A percentile compares a stretch with the other conserved stretches of the same genome.
These are phyloP conservation scores for Norana najaformis DNA, from an alignment of 2,888 invertebrate genomes.

Conservation along the genomic window DNA sequence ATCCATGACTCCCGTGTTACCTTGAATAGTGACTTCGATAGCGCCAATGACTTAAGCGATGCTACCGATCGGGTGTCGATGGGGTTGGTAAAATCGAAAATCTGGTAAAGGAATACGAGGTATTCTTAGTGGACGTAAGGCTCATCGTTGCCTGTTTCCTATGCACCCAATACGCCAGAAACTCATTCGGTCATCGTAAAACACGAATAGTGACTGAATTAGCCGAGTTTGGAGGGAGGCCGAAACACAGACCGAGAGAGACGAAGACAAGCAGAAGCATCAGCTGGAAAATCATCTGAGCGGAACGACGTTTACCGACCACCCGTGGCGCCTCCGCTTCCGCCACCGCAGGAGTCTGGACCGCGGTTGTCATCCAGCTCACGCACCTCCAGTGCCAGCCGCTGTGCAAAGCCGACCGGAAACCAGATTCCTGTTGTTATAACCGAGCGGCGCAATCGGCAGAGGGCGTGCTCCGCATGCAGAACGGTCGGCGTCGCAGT, in stretches of 20 bases:
- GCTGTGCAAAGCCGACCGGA: constrained; percentile 13
- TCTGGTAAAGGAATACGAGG: not conserved
- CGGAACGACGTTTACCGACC: not conserved
- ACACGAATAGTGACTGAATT: not conserved
- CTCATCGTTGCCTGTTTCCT: not conserved
- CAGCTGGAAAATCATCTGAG: not conserved
- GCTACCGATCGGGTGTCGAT: not conserved
- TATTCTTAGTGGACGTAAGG: not conserved
- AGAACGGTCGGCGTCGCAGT: not conserved
- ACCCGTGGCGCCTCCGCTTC: not conserved
- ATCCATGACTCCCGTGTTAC: not conserved
- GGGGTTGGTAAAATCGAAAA: not conserved
- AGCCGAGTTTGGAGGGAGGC: not conserved
- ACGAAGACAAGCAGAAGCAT: not conserved
- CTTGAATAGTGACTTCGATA: not conserved
- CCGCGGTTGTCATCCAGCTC: not conserved
- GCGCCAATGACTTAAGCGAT: not conserved
- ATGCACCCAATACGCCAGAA: not conserved
- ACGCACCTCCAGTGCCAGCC: not conserved
- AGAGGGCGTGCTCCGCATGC: constrained; percentile 19
- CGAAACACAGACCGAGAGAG: not conserved
- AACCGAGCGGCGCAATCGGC: not conserved
- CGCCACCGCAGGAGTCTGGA: not conserved
- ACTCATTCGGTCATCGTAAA: not conserved
- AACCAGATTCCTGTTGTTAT: constrained; percentile 13